Evolutionary conservation across 2,113 vertebrate species (phyloP), one percentile per base, ranked within the genome.

Genomic region (Ciconia maguari): DNA sequence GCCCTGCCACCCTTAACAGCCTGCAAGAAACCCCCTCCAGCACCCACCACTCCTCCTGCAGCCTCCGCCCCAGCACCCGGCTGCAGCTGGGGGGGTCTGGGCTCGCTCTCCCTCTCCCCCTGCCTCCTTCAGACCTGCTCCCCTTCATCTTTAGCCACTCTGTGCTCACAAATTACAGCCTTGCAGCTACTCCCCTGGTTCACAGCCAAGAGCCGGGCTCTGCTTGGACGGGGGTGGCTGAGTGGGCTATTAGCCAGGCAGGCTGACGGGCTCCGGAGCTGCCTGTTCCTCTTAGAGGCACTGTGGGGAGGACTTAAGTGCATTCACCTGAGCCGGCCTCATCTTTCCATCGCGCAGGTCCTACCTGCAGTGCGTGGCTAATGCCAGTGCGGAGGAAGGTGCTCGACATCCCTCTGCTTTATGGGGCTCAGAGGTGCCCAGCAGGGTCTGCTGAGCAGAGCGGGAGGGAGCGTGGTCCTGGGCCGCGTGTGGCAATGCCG

Each of bases 401-500:
- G 81, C 46, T 87, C 3, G 3, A 14, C 21, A 13, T 13, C 78
- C 21, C 48, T 62, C 36, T 27, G 94, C 77, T 83, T 44, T 20
- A 1, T 4, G 64, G 46, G 92, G 90, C 64, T 65, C 9, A 1
- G 55, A 27, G 57, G 52, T 42, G 65, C 15, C 46, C 75, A 13
- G 36, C 60, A 24, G 79, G 61, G 10, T 27, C 78, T 16, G 90
- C 49, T 26, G 34, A 32, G 81, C 62, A 36, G 48, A 8, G 57
- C 3, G 3, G 72, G 42, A 25, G 22, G 60, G 44, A 74, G 29
- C 0, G 3, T 4, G 30, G 32, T 24, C 24, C 83, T 16, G 91
- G 77, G 49, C 58, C 1, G 1, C 4, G 2, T 3, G 57, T 1
- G 2, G 51, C 13, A 3, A 11, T 26, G 69, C 68, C 2, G 20